Evolutionary conservation across 2,797 vertebrate species (phyloP).

Genomic region (Strix occidentalis): DNA sequence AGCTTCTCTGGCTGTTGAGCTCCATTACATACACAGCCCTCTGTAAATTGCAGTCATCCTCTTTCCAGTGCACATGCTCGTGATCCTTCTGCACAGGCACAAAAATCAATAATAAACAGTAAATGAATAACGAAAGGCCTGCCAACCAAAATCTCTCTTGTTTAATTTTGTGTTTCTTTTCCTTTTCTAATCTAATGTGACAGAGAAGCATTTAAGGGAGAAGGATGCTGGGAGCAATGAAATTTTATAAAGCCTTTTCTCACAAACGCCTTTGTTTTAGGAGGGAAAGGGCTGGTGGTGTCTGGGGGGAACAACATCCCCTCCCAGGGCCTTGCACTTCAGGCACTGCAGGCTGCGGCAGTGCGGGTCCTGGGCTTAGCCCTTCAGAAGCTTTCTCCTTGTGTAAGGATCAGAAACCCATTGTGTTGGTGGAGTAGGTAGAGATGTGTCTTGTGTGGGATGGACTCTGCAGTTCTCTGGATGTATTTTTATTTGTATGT

Average conservation of each 20-base stretch:
- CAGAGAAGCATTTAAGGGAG: neutral
- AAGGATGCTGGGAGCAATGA: neutral
- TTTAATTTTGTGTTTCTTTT: neutral
- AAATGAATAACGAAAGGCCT: slow-evolving; percentile 19
- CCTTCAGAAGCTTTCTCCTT: neutral
- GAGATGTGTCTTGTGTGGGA: too few species aligned
- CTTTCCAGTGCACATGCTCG: accelerated
- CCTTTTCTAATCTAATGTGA: neutral
- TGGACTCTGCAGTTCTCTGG: neutral
- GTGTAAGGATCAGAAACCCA: neutral
- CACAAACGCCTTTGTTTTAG: neutral
- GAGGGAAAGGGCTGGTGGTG: neutral
- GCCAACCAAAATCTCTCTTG: neutral
- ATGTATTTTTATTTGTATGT: neutral
- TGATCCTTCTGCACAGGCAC: neutral
- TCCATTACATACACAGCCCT: neutral
- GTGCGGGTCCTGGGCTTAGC: neutral
- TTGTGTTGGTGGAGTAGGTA: neutral
- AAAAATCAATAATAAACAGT: slow-evolving; percentile 43
- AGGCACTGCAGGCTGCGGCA: neutral
- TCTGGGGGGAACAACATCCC: accelerated
- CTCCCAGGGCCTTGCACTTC: accelerated
- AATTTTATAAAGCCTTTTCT: neutral
- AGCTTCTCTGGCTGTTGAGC: neutral
- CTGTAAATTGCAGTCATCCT: neutral